Evolutionary conservation across 1,140 invertebrate genomes (phyloP), one percentile per base, ranked within the genome.

Genomic region (Maniola jurtina): DNA sequence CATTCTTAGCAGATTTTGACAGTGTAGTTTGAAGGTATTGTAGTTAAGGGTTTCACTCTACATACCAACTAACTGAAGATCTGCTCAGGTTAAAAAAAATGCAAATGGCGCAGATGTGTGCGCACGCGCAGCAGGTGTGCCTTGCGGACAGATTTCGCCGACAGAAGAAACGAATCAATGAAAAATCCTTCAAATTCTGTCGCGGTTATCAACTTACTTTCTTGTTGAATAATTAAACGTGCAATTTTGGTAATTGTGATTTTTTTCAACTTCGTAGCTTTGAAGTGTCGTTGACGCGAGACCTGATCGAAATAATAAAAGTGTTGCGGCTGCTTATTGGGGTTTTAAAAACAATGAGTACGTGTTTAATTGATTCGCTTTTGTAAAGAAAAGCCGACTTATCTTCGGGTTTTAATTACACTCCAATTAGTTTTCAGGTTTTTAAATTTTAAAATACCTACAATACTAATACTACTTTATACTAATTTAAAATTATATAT

Each of bases 161-260:
- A 13, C 66, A 68, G 57, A 68, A 68, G 66, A 68, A 68, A 68
- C 66, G 66, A 56, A 60, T 68, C 66, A 68, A 68, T 64, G 66
- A 68, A 64, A 64, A 61, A 64, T 68, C 61, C 56, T 61, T 54
- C 47, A 52, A 58, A 68, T 68, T 68, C 66, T 68, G 66, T 40
- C 38, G 66, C 50, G 61, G 66, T 67, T 67, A 61, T 68, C 61
- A 40, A 55, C 67, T 69, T 61, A 50, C 48, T 69, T 69, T 67
- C 59, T 67, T 67, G 47, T 42, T 57, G 60, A 56, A 56, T 61
- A 67, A 67, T 67, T 67, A 67, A 47, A 67, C 36, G 65, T 61
- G 60, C 48, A 67, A 67, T 67, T 67, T 67, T 61, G 59, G 59
- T 67, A 67, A 67, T 67, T 67, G 65, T 67, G 50, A 61, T 67